These are phyloP conservation scores for Orussus abietinus DNA, from an alignment of 1,140 invertebrate genomes.

Conservation along the genomic window DNA sequence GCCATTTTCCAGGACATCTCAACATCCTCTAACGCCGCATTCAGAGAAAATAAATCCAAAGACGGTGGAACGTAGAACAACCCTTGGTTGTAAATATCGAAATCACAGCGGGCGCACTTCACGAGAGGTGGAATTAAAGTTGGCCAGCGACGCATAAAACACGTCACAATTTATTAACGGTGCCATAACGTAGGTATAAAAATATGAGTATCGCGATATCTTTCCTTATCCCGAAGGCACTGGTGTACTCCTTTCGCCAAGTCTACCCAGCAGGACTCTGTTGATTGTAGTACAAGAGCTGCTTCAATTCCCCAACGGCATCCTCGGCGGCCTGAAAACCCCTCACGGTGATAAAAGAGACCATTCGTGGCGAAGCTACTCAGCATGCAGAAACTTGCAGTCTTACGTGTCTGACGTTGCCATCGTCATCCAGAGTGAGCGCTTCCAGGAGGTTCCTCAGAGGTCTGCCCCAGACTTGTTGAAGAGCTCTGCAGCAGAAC, in stretches of 20 bases:
- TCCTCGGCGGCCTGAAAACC: slow-evolving; percentile 54
- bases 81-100: too few relatives aligned
- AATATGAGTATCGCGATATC: too few relatives aligned
- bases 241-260: too few relatives aligned
- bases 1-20: too few relatives aligned
- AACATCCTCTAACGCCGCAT: not conserved
- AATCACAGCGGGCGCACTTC: too few relatives aligned
- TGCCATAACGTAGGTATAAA: too few relatives aligned
- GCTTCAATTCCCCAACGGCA: slow-evolving; percentile 54
- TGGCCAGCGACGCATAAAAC: too few relatives aligned
- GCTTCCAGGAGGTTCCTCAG: slow-evolving; percentile 55
- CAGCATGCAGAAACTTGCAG: not conserved
- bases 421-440: slow-evolving; percentile 53
- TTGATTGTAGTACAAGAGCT: slow-evolving; percentile 52
- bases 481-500: slow-evolving; percentile 62
- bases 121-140: too few relatives aligned
- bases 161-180: too few relatives aligned
- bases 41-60: not conserved
- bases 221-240: too few relatives aligned
- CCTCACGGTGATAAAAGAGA: too few relatives aligned
- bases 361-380: not conserved
- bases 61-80: too few relatives aligned
- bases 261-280: slow-evolving; percentile 8
- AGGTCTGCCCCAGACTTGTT: slow-evolving; percentile 60
- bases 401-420: slow-evolving; percentile 53